These are phyloP conservation scores for Tachystola acroxantha DNA, from an alignment of 2,888 invertebrate species.

Conservation along the genomic window DNA sequence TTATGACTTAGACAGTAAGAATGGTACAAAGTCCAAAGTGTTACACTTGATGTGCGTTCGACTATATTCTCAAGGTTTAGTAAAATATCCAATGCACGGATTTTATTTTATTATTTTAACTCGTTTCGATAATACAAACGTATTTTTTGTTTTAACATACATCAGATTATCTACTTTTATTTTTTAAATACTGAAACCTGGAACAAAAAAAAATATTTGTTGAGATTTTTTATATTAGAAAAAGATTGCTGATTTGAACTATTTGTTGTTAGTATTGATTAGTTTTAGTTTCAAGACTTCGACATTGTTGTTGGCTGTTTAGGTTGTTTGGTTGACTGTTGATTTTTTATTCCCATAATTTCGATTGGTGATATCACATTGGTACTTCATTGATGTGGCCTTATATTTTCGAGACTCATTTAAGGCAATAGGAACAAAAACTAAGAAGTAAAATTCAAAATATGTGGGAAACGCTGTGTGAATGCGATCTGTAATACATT, in stretches of 20 bases:
- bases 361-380: conserved; percentile 10
- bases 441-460: conserved; percentile 1
- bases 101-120: no score
- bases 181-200: no score
- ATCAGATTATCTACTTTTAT: no score
- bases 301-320: conserved; percentile 28
- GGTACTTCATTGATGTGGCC: conserved; percentile 50
- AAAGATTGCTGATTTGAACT: conserved; percentile 9
- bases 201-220: no score
- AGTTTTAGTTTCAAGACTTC: conserved; percentile 14
- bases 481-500: conserved; percentile 30
- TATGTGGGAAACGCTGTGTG: conserved; percentile 5
- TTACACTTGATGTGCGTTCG: no score
- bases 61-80: no score
- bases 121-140: no score
- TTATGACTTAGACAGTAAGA: no score
- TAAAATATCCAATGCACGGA: no score
- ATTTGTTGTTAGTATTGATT: conserved; percentile 14
- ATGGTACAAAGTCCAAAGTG: no score
- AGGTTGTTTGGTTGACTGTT: conserved; percentile 12
- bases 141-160: no score
- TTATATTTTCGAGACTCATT: conserved; percentile 46
- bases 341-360: conserved; percentile 10
- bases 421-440: conserved; percentile 36
- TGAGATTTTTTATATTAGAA: conserved; percentile 7